A percentile compares a stretch with the other conserved stretches of the same genome.
These are phyloP conservation scores for Carposina sasakii DNA, from an alignment of 1,140 invertebrate genomes.

Conservation along the genomic window DNA sequence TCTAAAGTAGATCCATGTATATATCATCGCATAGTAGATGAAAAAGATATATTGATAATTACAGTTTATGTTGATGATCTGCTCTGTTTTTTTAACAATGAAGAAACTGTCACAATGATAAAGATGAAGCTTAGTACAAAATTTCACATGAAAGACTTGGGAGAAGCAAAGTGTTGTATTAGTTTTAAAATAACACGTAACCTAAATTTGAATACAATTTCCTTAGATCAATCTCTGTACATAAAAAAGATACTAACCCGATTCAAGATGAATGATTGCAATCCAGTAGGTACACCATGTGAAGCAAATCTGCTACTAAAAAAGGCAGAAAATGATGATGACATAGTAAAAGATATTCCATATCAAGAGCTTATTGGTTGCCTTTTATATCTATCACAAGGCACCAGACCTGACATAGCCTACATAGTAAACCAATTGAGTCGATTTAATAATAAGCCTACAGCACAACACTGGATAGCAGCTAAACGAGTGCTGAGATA, in stretches of 20 bases:
- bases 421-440: conserved; percentile 15
- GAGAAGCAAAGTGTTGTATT: conserved; percentile 5
- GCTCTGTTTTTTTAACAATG: conserved; percentile 15
- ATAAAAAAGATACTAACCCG: conserved; percentile 7
- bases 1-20: conserved; percentile 28
- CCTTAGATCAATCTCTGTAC: conserved; percentile 8
- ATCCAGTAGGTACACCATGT: conserved; percentile 6
- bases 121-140: conserved; percentile 9
- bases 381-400: conserved; percentile 11
- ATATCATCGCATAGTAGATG: conserved; percentile 18
- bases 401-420: conserved; percentile 16
- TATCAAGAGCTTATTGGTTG: conserved; percentile 9
- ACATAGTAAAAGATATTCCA: background rate
- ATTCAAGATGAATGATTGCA: conserved; percentile 13
- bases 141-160: conserved; percentile 14
- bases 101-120: background rate
- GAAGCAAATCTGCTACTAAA: conserved; percentile 3
- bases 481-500: conserved; percentile 19
- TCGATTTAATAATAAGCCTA: conserved; percentile 20
- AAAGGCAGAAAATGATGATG: background rate
- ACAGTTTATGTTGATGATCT: conserved; percentile 33
- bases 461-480: conserved; percentile 16
- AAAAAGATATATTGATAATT: conserved; percentile 13
- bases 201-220: background rate
- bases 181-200: conserved; percentile 7